Evolutionary conservation across 2,797 vertebrate genomes (phyloP).

Genomic region (Xerus rutilus): DNA sequence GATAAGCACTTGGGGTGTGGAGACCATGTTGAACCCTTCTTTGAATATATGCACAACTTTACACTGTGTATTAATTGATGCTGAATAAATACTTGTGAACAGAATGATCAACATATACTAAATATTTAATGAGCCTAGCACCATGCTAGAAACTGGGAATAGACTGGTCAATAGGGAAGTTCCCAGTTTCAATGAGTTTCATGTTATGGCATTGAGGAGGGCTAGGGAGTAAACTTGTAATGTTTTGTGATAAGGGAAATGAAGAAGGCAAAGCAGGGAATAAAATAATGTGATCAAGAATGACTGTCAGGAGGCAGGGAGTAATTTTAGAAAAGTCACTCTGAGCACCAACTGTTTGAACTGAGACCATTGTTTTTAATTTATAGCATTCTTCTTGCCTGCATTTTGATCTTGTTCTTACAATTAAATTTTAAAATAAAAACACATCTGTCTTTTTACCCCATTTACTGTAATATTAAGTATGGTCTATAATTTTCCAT

Average conservation of each 20-base stretch:
- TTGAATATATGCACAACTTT: neutral
- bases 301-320: neutral
- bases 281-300: neutral
- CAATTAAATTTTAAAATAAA: constrained; percentile 6
- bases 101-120: neutral
- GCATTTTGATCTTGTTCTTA: neutral
- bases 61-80: neutral
- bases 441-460: neutral
- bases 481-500: constrained; percentile 2
- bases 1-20: neutral
- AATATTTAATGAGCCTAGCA: neutral
- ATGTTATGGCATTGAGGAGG: neutral
- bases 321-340: neutral
- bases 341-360: neutral
- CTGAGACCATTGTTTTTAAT: neutral
- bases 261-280: neutral
- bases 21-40: neutral
- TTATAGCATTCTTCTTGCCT: constrained; percentile 38
- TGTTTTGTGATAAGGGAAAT: constrained; percentile 10
- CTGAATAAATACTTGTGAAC: constrained; percentile 45
- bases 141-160: neutral
- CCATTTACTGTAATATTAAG: neutral
- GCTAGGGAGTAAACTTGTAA: neutral
- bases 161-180: constrained; percentile 4
- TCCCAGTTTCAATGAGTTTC: neutral